Base-by-base conservation (phyloP, 2,888 invertebrate species). In the Leucania comma region DNA sequence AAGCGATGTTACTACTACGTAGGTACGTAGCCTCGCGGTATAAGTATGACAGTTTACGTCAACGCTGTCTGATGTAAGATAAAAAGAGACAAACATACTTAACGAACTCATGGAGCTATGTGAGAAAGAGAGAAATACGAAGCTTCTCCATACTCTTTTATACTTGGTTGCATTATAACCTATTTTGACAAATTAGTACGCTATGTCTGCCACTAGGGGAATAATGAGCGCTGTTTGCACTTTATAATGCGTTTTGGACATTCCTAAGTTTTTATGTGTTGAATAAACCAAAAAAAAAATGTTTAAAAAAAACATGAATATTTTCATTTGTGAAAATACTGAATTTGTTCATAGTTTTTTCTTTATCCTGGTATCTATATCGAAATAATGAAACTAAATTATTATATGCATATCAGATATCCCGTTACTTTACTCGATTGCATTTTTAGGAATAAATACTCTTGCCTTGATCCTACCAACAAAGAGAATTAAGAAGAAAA, bases 111-210 rank as follows among this genome's bases (percentile, higher is more conserved):
- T 42, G 64, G 5, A 63, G 5, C 29, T 10, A n/a, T 64, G 56
- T 29, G 29, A 86, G 53, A 77, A 87, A 95, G 86, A 86, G 92
- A 93, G 93, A 93, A 58, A 70, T 79, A 85, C 83, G 74, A 82
- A 78, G 82, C 83, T 67, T 72, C 63, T 78, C 69, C 64, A 75
- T 54, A 68, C 61, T 81, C 75, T 79, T 80, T 84, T 84, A 58
- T 75, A 90, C 86, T 90, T 93, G 68, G 89, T 81, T 76, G 93
- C 68, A 32, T 92, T 86, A 80, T 90, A 94, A 85, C 94, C 93
- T 95, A 95, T 96, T 96, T 96, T 96, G 95, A 96, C 96, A 93
- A 95, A 93, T 90, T 94, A 93, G 91, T 95, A 79, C 92, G 58
- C 2, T 88, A 87, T 90, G 94, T 94, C 94, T 95, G 90, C 95